Base-by-base conservation (phyloP, 2,113 vertebrate species). In the Trogon surrucura region DNA sequence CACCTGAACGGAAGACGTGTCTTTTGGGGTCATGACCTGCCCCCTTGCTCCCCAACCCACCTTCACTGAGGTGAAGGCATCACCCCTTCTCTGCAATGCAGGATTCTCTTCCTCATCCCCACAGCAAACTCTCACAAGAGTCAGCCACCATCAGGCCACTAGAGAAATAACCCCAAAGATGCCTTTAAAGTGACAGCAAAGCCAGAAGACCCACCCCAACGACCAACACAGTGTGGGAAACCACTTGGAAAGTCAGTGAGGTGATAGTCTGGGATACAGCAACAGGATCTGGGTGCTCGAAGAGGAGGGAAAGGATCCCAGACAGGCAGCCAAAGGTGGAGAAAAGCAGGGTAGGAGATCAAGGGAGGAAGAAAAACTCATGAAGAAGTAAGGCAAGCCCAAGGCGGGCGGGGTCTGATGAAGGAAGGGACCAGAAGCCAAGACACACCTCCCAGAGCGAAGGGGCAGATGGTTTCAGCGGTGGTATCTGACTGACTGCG, bases 401-500 rank as follows among this genome's bases (percentile, higher is more conserved):
- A 6, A 16, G 57, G 79, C 61, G 34, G 44, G 64, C 26, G n/a
- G 67, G 16, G 29, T 67, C 14, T 22, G 67, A 36, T 1, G 2
- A 56, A 45, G 67, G 4, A 50, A 67, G n/a, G 61, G 70, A 53
- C 14, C 34, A 32, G 91, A 30, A 91, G 58, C 50, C n/a, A 16
- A 1, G 0, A 2, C 36, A 70, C 65, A 53, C 3, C 16, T 73
- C 89, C 79, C 48, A 62, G 71, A 74, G 77, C 0, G 2, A 36
- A 54, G 67, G 75, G 91, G 79, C 93, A 96, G 85, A 95, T 90
- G 94, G 93, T 85, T 88, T 80, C 10, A 73, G 82, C 4, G 0
- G 72, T 85, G 74, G 36, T 51, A 77, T 50, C 44, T 2, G 21
- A 34, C 45, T 9, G 30, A 45, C 67, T 26, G 67, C 36, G 9